A percentile compares a stretch with the other conserved stretches of the same genome.
These are phyloP conservation scores for Elgonia sp. DNA, from an alignment of 2,888 invertebrate genomes.

Conservation along the genomic window DNA sequence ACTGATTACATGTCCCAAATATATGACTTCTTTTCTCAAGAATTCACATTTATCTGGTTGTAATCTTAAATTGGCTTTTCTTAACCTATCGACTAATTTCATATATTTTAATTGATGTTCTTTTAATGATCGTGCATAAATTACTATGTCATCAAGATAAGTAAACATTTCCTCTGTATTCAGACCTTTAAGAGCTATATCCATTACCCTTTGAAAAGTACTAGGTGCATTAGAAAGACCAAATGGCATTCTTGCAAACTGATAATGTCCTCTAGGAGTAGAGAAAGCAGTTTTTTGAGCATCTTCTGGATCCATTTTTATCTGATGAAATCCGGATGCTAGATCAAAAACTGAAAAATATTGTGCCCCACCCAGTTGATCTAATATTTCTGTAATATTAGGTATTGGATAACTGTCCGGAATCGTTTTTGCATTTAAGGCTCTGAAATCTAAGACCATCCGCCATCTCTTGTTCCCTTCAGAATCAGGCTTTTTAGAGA, in stretches of 20 bases:
- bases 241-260: too few species aligned
- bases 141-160: too few species aligned
- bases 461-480: constrained; percentile 1
- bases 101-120: not conserved
- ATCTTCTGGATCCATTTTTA: too few species aligned
- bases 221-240: too few species aligned
- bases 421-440: not conserved
- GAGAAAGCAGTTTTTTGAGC: too few species aligned
- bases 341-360: too few species aligned
- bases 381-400: not conserved
- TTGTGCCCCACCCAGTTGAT: not conserved
- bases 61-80: not conserved
- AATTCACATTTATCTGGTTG: constrained; percentile 8
- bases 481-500: not conserved
- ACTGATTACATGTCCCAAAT: constrained; percentile 9
- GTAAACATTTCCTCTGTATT: not conserved
- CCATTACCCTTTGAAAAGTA: not conserved
- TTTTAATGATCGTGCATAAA: too few species aligned
- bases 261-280: too few species aligned
- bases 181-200: not conserved
- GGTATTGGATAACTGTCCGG: not conserved
- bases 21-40: not conserved
- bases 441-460: not conserved
- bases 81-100: not conserved
- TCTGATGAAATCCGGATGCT: too few species aligned